These are phyloP conservation scores for Dryococelus australis DNA, from an alignment of 2,888 invertebrate species.

Conservation along the genomic window DNA sequence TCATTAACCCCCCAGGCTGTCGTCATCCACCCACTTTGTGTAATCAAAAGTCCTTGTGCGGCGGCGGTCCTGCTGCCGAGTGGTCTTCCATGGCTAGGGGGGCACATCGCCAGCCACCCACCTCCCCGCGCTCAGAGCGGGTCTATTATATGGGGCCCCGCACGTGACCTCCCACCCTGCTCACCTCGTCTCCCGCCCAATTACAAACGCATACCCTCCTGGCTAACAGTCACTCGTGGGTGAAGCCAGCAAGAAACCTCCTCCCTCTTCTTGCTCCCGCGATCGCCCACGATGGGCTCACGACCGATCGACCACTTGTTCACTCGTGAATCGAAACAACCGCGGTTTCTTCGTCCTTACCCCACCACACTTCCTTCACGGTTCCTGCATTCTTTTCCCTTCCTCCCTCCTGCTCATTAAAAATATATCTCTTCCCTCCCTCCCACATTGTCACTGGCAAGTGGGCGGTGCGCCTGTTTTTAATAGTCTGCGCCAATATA, in stretches of 20 bases:
- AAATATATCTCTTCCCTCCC: background rate
- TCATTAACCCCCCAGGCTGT: background rate
- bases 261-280: background rate
- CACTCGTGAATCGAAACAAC: background rate
- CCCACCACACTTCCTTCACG: background rate
- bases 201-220: background rate
- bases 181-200: background rate
- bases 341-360: background rate
- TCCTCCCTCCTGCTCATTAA: background rate
- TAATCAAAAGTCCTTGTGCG: constrained; percentile 16
- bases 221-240: constrained; percentile 16
- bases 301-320: constrained; percentile 1
- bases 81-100: too few species aligned
- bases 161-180: background rate
- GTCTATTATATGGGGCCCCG: background rate
- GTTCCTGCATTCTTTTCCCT: too few species aligned
- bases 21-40: constrained; percentile 11
- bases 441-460: background rate
- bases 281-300: background rate
- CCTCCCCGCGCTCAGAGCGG: too few species aligned
- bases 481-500: background rate
- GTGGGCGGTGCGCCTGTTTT: background rate
- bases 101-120: too few species aligned
- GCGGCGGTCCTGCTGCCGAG: background rate
- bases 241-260: background rate